Base-by-base conservation (phyloP, 92 coral and sea anemone species). In the Bergia puertoricense region DNA sequence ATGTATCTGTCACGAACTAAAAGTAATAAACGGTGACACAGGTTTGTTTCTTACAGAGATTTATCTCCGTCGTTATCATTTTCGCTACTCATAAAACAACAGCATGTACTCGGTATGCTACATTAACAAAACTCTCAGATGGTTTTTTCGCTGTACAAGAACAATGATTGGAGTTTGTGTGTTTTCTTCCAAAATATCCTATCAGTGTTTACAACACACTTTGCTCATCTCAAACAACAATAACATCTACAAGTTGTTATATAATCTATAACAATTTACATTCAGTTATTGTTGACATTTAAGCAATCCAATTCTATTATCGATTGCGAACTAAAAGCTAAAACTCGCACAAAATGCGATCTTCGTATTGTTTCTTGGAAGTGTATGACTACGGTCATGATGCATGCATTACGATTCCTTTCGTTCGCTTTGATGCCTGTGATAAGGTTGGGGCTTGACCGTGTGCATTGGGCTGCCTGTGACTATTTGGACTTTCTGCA, bases 31-130 rank as follows among this genome's bases (percentile, higher is more conserved):
- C n/a, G 44, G 30, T 30, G 36, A 77, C 30, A 77, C 36, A 23
- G 45, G 3, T 45, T 77, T 44, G 36, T 77, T 30, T 39, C 43
- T 40, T 30, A 14, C 10, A 77, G 14, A 45, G 14, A 42, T 42
- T 42, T 40, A 77, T 15, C 18, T 76, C 54, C 30, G 42, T 42
- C 23, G 85, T 38, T 57, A 6, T 81, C 37, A 18, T 39, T 36
- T 57, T 38, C 10, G 83, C 68, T 81, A 66, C 50, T 57, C 67
- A 37, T 45, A n/a, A 67, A 38, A 42, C 86, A 30, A 69, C 59
- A 44, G 66, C 75, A 84, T 30, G 30, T 30, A 41, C 74, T 59
- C n/a, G n/a, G 85, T 9, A 41, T 66, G 23, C 5, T 18, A 62
- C 3, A 16, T 11, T 48, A 23, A 30, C 38, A n/a, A 66, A 46